Evolutionary conservation across 2,888 invertebrate species (phyloP).

Genomic region (Cerceris rybyensis): DNA sequence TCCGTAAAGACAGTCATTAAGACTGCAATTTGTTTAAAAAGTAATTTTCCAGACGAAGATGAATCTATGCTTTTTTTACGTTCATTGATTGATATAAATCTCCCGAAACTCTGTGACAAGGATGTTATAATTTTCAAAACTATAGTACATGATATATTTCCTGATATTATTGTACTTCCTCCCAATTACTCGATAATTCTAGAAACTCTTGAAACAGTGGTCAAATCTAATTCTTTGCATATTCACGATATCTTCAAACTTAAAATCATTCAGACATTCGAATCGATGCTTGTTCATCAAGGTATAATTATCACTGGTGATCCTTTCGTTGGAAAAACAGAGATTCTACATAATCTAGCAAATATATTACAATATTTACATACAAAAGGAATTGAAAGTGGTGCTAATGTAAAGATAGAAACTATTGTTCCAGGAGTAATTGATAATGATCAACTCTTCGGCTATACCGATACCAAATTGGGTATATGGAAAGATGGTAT

Average conservation of each 20-base stretch:
- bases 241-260: slow-evolving; percentile 82
- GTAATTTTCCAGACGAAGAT: slow-evolving; percentile 83
- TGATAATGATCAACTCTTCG: slow-evolving; percentile 84
- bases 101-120: slow-evolving; percentile 83
- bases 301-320: slow-evolving; percentile 84
- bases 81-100: slow-evolving; percentile 84
- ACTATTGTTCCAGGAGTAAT: slow-evolving; percentile 85
- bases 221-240: slow-evolving; percentile 81
- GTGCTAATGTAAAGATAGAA: slow-evolving; percentile 80
- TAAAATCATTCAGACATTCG: slow-evolving; percentile 85
- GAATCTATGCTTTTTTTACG: slow-evolving; percentile 84
- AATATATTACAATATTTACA: slow-evolving; percentile 79
- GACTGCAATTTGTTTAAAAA: slow-evolving; percentile 84
- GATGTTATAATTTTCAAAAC: slow-evolving; percentile 83
- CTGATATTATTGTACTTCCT: slow-evolving; percentile 80
- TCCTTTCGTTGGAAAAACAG: slow-evolving; percentile 83
- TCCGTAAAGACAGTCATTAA: slow-evolving; percentile 84
- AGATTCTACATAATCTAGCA: slow-evolving; percentile 81
- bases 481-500: slow-evolving; percentile 84
- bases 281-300: slow-evolving; percentile 84
- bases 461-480: slow-evolving; percentile 83
- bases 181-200: slow-evolving; percentile 82
- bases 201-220: slow-evolving; percentile 79
- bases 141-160: slow-evolving; percentile 84
- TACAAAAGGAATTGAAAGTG: slow-evolving; percentile 67